phyloP scores from a whole-genome alignment of 1,140 invertebrate species.

The Nymphalis io region DNA sequence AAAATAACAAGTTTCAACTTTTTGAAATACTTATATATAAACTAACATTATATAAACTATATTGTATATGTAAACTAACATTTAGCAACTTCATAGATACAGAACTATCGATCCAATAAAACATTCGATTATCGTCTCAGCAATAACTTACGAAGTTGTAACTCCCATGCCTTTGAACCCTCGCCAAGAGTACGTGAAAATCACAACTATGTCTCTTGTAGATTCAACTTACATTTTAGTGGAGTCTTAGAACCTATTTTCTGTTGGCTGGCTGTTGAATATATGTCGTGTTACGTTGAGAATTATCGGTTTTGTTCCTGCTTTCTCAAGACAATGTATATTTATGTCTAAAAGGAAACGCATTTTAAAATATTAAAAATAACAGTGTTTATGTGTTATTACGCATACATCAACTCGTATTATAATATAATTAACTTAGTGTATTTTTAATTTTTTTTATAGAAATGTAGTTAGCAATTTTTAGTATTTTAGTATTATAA shows the following conservation, averaged over 20 bases:
- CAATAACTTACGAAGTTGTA: constrained; percentile 44
- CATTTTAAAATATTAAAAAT: neutral
- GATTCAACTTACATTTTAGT: constrained; percentile 38
- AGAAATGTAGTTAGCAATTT: no score
- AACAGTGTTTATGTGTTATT: no score
- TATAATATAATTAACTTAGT: no score
- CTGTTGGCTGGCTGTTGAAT: constrained; percentile 37
- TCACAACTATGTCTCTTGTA: constrained; percentile 35
- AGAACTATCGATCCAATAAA: constrained; percentile 16
- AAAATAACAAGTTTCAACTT: no score
- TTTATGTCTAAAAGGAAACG: neutral
- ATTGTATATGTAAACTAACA: no score
- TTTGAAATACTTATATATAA: no score
- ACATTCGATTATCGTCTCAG: constrained; percentile 45
- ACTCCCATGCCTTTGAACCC: constrained; percentile 41
- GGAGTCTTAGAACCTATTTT: constrained; percentile 36
- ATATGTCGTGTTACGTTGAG: constrained; percentile 27
- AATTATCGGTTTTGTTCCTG: constrained; percentile 16
- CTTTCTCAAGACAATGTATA: neutral
- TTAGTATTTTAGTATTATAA: no score
- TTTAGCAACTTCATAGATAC: neutral
- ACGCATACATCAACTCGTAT: no score
- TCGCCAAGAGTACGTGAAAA: constrained; percentile 47
- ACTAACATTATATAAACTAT: no score
- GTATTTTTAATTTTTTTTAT: no score